These are phyloP conservation scores for Baryphthengus martii DNA, from an alignment of 2,113 vertebrate genomes.

Conservation along the genomic window DNA sequence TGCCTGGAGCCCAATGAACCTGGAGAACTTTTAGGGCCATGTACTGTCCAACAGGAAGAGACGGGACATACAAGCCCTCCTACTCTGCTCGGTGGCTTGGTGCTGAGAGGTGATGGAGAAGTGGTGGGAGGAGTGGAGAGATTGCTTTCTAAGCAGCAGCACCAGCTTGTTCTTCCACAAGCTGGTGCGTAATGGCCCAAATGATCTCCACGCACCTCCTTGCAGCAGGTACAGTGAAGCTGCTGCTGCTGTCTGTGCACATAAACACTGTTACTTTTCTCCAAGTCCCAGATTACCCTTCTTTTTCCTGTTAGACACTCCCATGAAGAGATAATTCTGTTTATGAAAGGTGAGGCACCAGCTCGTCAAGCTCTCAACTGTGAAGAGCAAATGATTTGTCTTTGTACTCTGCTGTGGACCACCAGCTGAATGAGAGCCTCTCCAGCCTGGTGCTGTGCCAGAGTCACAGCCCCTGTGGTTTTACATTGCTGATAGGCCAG, in stretches of 20 bases:
- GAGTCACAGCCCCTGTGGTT: neutral
- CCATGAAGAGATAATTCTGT: neutral
- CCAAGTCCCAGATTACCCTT: neutral
- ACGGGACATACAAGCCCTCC: neutral
- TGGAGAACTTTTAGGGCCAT: neutral
- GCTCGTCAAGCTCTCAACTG: neutral
- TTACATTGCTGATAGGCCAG: fast-evolving
- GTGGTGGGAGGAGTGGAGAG: neutral
- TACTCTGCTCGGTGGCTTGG: fast-evolving
- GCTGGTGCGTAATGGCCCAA: neutral
- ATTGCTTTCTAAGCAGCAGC: neutral
- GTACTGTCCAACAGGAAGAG: neutral
- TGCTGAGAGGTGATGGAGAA: neutral
- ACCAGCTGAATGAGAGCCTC: neutral
- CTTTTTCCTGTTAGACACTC: neutral
- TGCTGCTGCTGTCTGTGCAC: neutral
- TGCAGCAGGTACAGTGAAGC: neutral
- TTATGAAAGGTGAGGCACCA: neutral
- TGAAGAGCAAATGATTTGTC: neutral
- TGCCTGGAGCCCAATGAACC: neutral
- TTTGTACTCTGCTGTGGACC: neutral
- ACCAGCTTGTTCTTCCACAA: neutral
- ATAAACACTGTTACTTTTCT: neutral
- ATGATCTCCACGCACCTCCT: neutral
- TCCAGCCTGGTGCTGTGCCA: neutral